Evolutionary conservation across 2,888 invertebrate species (phyloP).

Genomic region (Drosophila monieri): DNA sequence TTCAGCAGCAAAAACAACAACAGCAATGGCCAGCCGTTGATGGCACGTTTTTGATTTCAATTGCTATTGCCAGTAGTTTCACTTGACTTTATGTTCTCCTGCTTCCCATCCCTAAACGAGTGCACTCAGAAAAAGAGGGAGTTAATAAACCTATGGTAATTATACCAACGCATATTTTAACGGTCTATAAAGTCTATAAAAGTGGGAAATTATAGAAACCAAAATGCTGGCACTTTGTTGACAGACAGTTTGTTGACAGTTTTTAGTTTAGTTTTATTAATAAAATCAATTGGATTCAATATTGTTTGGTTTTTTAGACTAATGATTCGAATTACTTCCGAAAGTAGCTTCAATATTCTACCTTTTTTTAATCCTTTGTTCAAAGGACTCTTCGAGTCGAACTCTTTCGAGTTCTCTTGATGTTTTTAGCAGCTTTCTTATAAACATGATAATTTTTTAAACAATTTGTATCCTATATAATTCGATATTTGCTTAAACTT

Average conservation of each 20-base stretch:
- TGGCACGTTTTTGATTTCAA: constrained; percentile 71
- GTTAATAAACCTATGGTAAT: too few relatives aligned
- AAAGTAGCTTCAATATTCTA: too few relatives aligned
- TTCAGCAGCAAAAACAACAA: constrained; percentile 31
- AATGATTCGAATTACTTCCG: too few relatives aligned
- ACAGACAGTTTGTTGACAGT: neutral
- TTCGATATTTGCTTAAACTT: too few relatives aligned
- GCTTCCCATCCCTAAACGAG: constrained; percentile 29
- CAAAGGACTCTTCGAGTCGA: too few relatives aligned
- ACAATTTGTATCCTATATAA: neutral
- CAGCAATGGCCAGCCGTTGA: constrained; percentile 45
- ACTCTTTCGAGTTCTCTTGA: too few relatives aligned
- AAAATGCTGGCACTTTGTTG: too few relatives aligned
- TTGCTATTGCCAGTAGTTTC: constrained; percentile 57
- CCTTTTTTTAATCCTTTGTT: too few relatives aligned
- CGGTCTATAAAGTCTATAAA: too few relatives aligned
- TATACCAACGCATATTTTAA: too few relatives aligned
- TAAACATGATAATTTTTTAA: neutral
- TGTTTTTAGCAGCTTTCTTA: too few relatives aligned
- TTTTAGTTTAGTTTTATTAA: neutral
- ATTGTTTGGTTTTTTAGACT: neutral
- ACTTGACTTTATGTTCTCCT: constrained; percentile 49
- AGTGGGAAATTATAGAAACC: too few relatives aligned
- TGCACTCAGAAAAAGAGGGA: constrained; percentile 15
- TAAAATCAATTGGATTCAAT: neutral